Conservation (phyloP, 2,797 vertebrate genomes). For the Coendou prehensilis region DNA sequence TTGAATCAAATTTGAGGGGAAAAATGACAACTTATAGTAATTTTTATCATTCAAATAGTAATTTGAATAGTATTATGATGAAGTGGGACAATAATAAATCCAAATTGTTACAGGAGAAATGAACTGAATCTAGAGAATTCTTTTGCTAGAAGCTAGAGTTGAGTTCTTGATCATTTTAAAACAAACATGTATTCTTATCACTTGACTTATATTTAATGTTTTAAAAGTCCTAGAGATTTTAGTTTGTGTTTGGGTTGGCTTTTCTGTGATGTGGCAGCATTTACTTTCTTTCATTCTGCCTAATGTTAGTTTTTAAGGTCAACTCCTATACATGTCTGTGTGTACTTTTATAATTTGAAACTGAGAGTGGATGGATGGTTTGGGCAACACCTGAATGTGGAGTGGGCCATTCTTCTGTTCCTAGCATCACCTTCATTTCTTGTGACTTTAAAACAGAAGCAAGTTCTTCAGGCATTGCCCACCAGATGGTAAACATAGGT, state of each 20-base stretch:
- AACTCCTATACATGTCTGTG: background rate
- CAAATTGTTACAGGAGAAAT: background rate
- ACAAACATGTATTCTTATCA: background rate
- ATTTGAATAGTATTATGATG: background rate
- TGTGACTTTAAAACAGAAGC: constrained; percentile 85
- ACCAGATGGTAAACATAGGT: constrained; percentile 84
- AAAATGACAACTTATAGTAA: constrained; percentile 62
- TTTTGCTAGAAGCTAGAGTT: background rate
- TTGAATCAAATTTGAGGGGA: constrained; percentile 63
- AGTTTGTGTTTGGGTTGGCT: background rate
- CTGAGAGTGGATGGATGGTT: background rate
- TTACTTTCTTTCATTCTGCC: background rate
- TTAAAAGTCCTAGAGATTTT: background rate
- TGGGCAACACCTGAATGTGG: constrained; percentile 70
- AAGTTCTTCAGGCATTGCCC: constrained; percentile 90
- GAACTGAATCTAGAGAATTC: background rate
- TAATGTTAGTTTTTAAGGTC: background rate
- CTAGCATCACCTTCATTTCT: constrained; percentile 75
- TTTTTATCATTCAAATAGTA: background rate
- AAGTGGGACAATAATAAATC: background rate
- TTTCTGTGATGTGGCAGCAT: constrained; percentile 26
- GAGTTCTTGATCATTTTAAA: background rate
- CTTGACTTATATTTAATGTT: constrained; percentile 11
- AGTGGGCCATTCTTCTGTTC: constrained; percentile 81
- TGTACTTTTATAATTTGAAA: constrained; percentile 60